phyloP scores from a whole-genome alignment of 1,140 invertebrate species.

The Oscheius sp. region DNA sequence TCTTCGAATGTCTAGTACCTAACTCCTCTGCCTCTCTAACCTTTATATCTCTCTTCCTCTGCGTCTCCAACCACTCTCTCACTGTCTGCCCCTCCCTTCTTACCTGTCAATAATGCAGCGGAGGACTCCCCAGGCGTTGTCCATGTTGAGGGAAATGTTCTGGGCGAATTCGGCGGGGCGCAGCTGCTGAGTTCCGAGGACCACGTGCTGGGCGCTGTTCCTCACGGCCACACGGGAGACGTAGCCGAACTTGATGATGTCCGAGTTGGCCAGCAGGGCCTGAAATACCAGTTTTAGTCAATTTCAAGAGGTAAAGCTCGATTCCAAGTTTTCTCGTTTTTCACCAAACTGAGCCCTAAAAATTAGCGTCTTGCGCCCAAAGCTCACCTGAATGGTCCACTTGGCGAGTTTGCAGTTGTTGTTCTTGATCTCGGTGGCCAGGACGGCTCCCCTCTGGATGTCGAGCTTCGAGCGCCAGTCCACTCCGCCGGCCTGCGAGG shows the following conservation, averaged over 20 bases:
- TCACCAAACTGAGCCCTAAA: neutral
- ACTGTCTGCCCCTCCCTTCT: too few relatives aligned
- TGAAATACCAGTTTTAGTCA: conserved; percentile 63
- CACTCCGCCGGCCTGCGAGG: conserved; percentile 86
- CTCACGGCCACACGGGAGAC: conserved; percentile 87
- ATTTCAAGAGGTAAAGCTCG: too few relatives aligned
- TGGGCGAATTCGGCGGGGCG: conserved; percentile 96
- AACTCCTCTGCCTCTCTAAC: too few relatives aligned
- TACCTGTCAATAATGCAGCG: conserved; percentile 92
- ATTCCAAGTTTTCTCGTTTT: neutral
- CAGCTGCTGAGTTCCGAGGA: conserved; percentile 95
- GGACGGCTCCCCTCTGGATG: conserved; percentile 90
- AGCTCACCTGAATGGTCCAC: conserved; percentile 79
- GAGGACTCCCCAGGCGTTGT: conserved; percentile 98
- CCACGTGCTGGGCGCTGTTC: conserved; percentile 92
- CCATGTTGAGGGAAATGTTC: conserved; percentile 98
- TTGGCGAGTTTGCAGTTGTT: conserved; percentile 98
- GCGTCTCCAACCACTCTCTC: too few relatives aligned
- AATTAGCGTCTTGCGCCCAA: too few relatives aligned
- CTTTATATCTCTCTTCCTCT: too few relatives aligned
- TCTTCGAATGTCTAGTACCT: too few relatives aligned
- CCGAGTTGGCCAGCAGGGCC: conserved; percentile 88
- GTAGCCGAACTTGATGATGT: conserved; percentile 97
- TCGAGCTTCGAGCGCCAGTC: conserved; percentile 86
- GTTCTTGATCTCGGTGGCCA: conserved; percentile 95